Conservation (phyloP, 2,113 vertebrate genomes). For the Donacobius atricapilla region DNA sequence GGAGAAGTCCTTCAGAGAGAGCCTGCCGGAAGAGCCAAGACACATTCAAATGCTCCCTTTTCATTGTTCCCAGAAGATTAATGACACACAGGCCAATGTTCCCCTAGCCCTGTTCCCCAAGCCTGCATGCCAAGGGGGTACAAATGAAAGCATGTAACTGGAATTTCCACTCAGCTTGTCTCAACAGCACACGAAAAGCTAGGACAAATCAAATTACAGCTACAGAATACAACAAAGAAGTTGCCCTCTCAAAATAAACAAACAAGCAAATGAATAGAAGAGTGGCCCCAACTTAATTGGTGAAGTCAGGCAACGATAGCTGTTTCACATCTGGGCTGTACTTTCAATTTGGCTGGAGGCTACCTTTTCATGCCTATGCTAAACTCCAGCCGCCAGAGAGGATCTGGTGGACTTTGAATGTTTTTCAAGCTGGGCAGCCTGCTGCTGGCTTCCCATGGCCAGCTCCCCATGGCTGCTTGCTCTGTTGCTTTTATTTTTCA, state of each 20-base stretch:
- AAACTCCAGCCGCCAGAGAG: not conserved
- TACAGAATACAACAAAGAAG: conserved; percentile 4
- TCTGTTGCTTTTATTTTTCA: too few relatives aligned
- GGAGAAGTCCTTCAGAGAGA: conserved; percentile 46
- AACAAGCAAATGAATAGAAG: conserved; percentile 22
- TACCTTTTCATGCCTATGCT: not conserved
- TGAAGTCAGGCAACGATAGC: not conserved
- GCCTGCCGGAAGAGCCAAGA: conserved; percentile 35
- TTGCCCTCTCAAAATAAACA: conserved; percentile 13
- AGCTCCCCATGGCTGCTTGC: rapidly evolving
- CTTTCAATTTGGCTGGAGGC: not conserved
- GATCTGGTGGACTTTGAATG: not conserved
- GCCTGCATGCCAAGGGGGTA: conserved; percentile 40
- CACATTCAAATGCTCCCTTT: conserved; percentile 57
- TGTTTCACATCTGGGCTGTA: not conserved
- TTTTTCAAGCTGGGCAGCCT: not conserved
- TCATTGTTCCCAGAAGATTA: conserved; percentile 60
- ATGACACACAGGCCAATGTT: conserved; percentile 7
- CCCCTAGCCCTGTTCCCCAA: not conserved
- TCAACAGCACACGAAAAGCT: conserved; percentile 26
- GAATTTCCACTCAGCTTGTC: conserved; percentile 66
- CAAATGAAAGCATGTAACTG: conserved; percentile 56
- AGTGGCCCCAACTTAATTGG: not conserved
- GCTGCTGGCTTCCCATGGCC: not conserved
- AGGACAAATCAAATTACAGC: conserved; percentile 35